phyloP scores from a whole-genome alignment of 1,140 invertebrate species.

The Drosophila ananassae region DNA sequence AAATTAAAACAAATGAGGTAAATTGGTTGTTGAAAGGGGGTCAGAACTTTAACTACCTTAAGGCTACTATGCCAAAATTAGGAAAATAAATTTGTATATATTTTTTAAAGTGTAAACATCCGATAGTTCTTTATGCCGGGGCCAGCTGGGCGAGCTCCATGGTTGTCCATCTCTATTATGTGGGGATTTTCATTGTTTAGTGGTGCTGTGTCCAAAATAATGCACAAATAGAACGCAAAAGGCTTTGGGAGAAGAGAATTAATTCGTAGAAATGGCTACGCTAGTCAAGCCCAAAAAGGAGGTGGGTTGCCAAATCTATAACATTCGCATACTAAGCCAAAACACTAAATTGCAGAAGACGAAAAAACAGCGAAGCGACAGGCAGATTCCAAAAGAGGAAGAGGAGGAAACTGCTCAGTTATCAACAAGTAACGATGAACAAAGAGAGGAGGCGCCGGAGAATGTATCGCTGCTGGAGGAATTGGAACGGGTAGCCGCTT shows the following conservation, averaged over 20 bases:
- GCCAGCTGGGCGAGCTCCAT: slow-evolving; percentile 12
- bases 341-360: slow-evolving; percentile 50
- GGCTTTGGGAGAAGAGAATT: neutral
- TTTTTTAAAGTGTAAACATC: neutral
- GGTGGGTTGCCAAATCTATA: slow-evolving; percentile 26
- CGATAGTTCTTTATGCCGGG: slow-evolving; percentile 1
- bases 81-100: neutral
- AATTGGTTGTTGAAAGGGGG: too few species aligned
- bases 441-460: slow-evolving; percentile 57
- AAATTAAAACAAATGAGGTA: too few species aligned
- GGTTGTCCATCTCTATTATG: slow-evolving; percentile 36
- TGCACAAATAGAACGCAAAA: slow-evolving; percentile 34
- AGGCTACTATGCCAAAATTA: too few species aligned
- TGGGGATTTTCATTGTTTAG: slow-evolving; percentile 54
- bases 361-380: slow-evolving; percentile 37
- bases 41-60: too few species aligned
- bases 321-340: neutral
- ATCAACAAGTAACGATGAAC: slow-evolving; percentile 72
- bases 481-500: slow-evolving; percentile 55
- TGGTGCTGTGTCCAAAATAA: slow-evolving; percentile 13
- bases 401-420: slow-evolving; percentile 53
- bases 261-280: slow-evolving; percentile 62
- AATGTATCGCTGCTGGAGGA: slow-evolving; percentile 67
- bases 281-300: slow-evolving; percentile 72
- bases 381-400: slow-evolving; percentile 35